phyloP scores from a whole-genome alignment of 2,888 invertebrate genomes.

The Sipha maydis region DNA sequence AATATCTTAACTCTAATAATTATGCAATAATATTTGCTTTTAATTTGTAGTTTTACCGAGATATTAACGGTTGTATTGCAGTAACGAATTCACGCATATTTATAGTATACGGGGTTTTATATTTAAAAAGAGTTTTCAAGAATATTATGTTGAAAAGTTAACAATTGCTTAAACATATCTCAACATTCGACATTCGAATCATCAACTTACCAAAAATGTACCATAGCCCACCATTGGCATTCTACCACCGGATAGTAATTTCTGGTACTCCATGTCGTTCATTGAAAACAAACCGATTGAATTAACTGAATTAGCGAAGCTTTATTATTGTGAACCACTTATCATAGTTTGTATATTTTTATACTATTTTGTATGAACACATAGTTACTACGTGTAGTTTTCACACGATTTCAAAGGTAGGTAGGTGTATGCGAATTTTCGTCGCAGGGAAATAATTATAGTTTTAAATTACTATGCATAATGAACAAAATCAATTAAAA shows the following conservation, averaged over 20 bases:
- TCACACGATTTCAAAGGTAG: background rate
- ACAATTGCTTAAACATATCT: constrained; percentile 2
- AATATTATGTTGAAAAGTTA: too few species aligned
- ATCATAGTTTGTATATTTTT: too few species aligned
- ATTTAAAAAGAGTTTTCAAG: too few species aligned
- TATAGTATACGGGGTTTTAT: too few species aligned
- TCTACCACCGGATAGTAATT: constrained; percentile 65
- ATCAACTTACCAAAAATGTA: constrained; percentile 78
- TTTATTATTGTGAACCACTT: background rate
- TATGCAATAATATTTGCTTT: too few species aligned
- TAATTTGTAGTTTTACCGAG: too few species aligned
- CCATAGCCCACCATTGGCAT: constrained; percentile 82
- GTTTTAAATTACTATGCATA: background rate
- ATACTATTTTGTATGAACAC: too few species aligned
- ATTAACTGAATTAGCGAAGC: background rate
- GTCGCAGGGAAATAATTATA: background rate
- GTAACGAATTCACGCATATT: too few species aligned
- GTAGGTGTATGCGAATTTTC: background rate
- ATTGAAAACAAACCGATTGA: background rate
- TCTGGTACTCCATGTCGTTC: background rate
- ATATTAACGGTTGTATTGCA: too few species aligned
- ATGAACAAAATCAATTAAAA: background rate
- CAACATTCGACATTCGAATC: background rate
- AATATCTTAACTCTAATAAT: too few species aligned
- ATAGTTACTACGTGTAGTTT: background rate